phyloP scores from a whole-genome alignment of 1,140 invertebrate species.

The Halesus radiatus region DNA sequence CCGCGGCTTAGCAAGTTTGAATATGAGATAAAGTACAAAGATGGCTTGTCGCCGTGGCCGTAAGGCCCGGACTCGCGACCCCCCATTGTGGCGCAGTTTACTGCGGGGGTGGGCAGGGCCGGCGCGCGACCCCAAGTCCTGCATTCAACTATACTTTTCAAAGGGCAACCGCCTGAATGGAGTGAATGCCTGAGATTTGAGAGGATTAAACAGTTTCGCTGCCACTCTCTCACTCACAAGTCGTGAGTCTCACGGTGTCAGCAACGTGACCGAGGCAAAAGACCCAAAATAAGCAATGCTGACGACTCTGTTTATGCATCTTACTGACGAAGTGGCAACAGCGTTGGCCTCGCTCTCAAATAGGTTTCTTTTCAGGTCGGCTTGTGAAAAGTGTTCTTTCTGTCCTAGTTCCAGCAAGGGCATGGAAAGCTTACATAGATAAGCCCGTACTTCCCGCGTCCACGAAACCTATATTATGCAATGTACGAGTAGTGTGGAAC shows the following conservation, averaged over 20 bases:
- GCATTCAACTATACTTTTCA: not conserved
- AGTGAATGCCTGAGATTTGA: slow-evolving; percentile 13
- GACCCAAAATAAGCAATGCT: too few species aligned
- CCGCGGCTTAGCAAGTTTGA: not conserved
- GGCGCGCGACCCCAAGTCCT: not conserved
- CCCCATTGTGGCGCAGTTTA: slow-evolving; percentile 1
- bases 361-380: too few species aligned
- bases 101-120: not conserved
- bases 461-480: too few species aligned
- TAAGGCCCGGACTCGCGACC: not conserved
- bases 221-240: not conserved
- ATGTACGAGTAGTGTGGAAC: too few species aligned
- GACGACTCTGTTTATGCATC: too few species aligned
- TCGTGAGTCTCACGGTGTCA: not conserved
- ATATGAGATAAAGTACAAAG: slow-evolving; percentile 12
- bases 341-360: too few species aligned
- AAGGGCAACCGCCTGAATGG: slow-evolving; percentile 8
- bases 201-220: slow-evolving; percentile 7
- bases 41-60: not conserved
- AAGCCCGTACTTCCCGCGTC: too few species aligned
- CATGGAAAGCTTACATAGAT: too few species aligned
- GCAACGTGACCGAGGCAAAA: too few species aligned
- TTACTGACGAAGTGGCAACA: too few species aligned
- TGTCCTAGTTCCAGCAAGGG: too few species aligned
- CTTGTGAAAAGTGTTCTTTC: too few species aligned